Percentiles rank a stretch among this genome's conserved stretches.
Conservation (phyloP, 1,140 invertebrate genomes). For the Procambarus virginalis region DNA sequence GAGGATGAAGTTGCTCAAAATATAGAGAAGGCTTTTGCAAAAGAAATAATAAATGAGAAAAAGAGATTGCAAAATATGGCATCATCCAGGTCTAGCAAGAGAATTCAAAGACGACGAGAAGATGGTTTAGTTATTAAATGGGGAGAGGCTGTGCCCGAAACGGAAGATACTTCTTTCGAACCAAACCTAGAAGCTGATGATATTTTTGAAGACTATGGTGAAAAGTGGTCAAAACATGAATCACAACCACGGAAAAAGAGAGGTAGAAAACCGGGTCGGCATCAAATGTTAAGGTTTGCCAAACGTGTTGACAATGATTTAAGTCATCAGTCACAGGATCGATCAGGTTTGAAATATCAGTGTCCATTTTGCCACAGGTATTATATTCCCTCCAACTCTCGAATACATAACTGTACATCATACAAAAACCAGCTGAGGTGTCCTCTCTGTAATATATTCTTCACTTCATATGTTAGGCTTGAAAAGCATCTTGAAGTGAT, state of each 20-base stretch:
- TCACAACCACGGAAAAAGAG: conserved; percentile 16
- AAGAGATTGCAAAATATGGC: not conserved
- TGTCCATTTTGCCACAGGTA: conserved; percentile 52
- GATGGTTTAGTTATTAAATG: conserved; percentile 52
- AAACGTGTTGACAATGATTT: not conserved
- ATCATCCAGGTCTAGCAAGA: conserved; percentile 32
- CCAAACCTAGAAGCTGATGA: not conserved
- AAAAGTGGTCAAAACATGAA: not conserved
- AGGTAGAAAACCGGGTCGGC: conserved; percentile 25
- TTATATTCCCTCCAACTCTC: conserved; percentile 47
- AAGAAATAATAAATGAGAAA: not conserved
- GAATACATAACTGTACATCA: conserved; percentile 50
- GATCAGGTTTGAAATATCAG: conserved; percentile 17
- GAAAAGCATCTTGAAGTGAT: conserved; percentile 60
- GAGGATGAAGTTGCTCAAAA: not conserved
- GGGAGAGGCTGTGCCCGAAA: conserved; percentile 38
- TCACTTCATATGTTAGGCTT: conserved; percentile 46
- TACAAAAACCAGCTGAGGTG: conserved; percentile 58
- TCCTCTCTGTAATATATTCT: conserved; percentile 52
- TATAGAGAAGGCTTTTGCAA: not conserved
- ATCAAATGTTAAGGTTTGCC: not conserved
- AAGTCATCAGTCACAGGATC: not conserved
- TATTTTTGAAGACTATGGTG: not conserved
- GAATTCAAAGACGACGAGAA: conserved; percentile 55
- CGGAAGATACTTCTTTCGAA: conserved; percentile 13